A percentile compares a stretch with the other conserved stretches of the same genome.
phyloP scores from a whole-genome alignment of 23 tunicate genomes.

The Trididemnum clinides region DNA sequence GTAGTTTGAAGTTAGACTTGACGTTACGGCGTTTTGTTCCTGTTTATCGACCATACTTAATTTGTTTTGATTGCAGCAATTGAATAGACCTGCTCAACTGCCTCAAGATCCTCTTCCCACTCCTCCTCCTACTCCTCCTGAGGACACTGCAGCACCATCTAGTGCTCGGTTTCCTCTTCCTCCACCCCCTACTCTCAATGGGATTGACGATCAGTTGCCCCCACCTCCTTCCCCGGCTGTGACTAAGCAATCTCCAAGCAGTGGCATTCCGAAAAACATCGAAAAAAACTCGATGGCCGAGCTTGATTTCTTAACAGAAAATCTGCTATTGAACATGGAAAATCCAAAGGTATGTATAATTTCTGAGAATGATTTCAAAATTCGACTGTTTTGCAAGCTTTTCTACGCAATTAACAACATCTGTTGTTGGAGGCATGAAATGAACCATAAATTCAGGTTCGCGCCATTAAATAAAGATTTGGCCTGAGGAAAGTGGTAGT shows the following conservation, averaged over 20 bases:
- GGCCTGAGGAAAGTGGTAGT: neutral
- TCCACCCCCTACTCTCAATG: neutral
- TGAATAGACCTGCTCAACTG: slow-evolving; percentile 1
- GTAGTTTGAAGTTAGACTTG: neutral
- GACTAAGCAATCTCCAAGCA: neutral
- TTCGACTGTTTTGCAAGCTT: too few relatives aligned
- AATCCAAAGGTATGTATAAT: slow-evolving; percentile 63
- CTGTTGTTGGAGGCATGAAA: too few relatives aligned
- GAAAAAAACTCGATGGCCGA: slow-evolving; percentile 67
- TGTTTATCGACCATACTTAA: neutral
- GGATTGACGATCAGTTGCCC: neutral
- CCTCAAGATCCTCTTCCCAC: too few relatives aligned
- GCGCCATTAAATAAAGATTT: too few relatives aligned
- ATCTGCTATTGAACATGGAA: slow-evolving; percentile 71
- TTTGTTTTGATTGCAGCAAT: neutral
- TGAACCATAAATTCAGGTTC: too few relatives aligned
- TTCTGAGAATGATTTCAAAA: too few relatives aligned
- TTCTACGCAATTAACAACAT: too few relatives aligned
- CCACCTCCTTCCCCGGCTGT: slow-evolving; percentile 1
- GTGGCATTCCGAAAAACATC: slow-evolving; percentile 36
- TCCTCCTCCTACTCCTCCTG: neutral
- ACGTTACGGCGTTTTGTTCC: neutral
- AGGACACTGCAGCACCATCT: neutral
- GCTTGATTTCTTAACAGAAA: slow-evolving; percentile 74
- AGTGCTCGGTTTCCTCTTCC: neutral